phyloP scores from a whole-genome alignment of 2,888 invertebrate genomes.

The Andrena praecox region DNA sequence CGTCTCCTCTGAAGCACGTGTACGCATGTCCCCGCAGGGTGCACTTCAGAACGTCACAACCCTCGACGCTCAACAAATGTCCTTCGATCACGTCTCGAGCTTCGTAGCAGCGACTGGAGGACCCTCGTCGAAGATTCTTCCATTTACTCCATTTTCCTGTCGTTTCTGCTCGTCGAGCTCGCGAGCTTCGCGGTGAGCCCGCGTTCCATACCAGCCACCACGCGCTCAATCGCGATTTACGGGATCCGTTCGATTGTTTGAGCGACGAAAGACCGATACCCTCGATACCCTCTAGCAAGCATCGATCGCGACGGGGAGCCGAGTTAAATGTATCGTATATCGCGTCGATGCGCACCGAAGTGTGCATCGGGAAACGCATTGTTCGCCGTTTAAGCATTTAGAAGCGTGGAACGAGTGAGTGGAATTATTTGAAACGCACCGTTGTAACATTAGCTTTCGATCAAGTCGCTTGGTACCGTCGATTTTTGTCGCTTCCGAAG shows the following conservation, averaged over 20 bases:
- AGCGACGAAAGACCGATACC: conserved; percentile 4
- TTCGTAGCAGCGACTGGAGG: neutral
- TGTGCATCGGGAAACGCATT: conserved; percentile 26
- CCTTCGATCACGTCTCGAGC: neutral
- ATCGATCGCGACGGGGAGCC: conserved; percentile 27
- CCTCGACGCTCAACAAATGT: neutral
- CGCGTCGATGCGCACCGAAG: neutral
- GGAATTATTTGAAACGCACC: conserved; percentile 4
- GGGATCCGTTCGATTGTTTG: conserved; percentile 24
- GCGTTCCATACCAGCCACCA: neutral
- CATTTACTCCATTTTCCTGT: conserved; percentile 4
- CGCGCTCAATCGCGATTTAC: conserved; percentile 21
- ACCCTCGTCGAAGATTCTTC: conserved; percentile 16
- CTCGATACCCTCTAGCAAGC: conserved; percentile 26
- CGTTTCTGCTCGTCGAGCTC: neutral
- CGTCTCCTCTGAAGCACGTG: no score
- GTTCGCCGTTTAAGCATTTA: neutral
- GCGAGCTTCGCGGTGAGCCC: neutral
- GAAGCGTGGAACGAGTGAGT: neutral
- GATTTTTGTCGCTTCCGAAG: neutral
- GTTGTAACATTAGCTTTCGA: neutral
- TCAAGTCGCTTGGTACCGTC: neutral
- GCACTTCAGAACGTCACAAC: neutral
- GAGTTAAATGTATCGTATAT: conserved; percentile 25
- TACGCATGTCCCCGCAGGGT: no score